Evolutionary conservation across 2,888 invertebrate species (phyloP).

Genomic region (Caenorhabditis wallacei): DNA sequence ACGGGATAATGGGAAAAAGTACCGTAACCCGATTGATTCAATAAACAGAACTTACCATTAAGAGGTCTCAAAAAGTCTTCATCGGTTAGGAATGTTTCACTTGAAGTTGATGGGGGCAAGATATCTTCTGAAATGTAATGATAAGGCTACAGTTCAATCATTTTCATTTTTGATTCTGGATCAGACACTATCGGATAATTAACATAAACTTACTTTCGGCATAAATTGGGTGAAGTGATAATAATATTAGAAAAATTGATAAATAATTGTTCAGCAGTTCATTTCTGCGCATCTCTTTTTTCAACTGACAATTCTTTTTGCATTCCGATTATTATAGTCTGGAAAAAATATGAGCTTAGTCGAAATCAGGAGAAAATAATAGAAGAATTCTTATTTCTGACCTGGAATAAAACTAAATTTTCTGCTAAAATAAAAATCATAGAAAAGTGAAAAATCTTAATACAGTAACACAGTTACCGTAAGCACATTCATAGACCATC

Average conservation of each 20-base stretch:
- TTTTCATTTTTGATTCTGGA: no score
- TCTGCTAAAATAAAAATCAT: no score
- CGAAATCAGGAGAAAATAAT: no score
- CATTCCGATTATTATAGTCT: conserved; percentile 42
- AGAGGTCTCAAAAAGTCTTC: conserved; percentile 74
- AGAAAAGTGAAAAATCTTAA: neutral
- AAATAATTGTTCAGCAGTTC: conserved; percentile 33
- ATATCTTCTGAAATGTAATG: conserved; percentile 32
- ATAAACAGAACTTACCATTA: conserved; percentile 65
- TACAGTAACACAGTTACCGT: no score
- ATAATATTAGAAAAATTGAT: conserved; percentile 16
- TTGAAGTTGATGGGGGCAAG: conserved; percentile 57
- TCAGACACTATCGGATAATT: no score
- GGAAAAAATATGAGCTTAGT: neutral
- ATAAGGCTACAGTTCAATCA: neutral
- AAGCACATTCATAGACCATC: no score
- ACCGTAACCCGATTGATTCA: no score
- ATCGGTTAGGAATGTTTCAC: conserved; percentile 71
- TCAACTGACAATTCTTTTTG: conserved; percentile 30
- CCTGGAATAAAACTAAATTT: no score
- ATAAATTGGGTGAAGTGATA: conserved; percentile 18
- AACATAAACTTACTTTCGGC: conserved; percentile 49
- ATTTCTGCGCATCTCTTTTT: conserved; percentile 57
- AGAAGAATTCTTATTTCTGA: no score
- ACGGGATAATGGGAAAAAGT: no score